Base-by-base conservation (phyloP, 2,113 vertebrate genomes). In the Ctenodactylus gundi region DNA sequence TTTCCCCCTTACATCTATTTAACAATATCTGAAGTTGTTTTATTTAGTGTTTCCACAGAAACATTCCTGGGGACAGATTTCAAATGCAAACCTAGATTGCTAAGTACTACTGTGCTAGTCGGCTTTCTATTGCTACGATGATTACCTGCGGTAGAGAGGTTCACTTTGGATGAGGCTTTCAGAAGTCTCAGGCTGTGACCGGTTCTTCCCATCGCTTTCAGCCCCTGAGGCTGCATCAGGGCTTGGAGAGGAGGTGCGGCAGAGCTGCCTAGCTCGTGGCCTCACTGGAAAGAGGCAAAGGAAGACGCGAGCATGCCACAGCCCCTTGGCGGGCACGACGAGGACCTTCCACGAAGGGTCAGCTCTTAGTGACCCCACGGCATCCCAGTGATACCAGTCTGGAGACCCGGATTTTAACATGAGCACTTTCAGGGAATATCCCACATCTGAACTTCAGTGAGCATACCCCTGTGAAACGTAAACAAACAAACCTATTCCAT, bases 281-380 rank as follows among this genome's bases (percentile, higher is more conserved):
- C 21, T n/a, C n/a, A n/a, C n/a, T n/a, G n/a, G n/a, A n/a, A 41
- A 62, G 39, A 78, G 41, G 13, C 1, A 18, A 41, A 34, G 1
- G 53, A 20, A 60, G 25, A 82, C 15, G 2, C 6, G 25, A 72
- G 11, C 5, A 20, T 3, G 0, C 12, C 27, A 27, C 23, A 23
- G 3, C 5, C 34, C 3, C 18, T 9, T 53, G 18, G 46, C 39
- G 11, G 4, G 18, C 31, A 51, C 1, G 25, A 1, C 9, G 11
- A 39, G 65, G 7, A 51, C 6, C 7, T 23, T 7, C n/a, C 18
- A 51, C 31, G 36, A 64, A 21, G 1, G 1, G 4, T 10, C 72
- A 6, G 7, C 18, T 78, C 12, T 55, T 55, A 57, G 25, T 46
- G 21, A 44, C 27, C 72, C 17, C 18, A 34, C 51, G 15, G 25